These are phyloP conservation scores for Eurypyga helias DNA, from an alignment of 2,113 vertebrate species.

Conservation along the genomic window DNA sequence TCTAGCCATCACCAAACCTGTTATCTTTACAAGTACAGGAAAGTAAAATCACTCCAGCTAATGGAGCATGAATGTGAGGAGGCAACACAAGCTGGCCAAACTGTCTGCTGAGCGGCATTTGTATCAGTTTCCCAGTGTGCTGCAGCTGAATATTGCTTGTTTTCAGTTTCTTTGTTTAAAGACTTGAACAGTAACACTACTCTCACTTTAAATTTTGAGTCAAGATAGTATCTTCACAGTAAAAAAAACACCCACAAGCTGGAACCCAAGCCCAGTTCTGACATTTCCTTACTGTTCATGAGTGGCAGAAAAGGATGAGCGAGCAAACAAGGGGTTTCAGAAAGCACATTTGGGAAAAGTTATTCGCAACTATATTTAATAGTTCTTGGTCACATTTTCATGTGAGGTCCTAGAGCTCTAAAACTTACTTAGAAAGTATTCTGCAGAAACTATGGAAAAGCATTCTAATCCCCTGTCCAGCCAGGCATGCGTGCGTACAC, in stretches of 20 bases:
- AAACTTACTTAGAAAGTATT: neutral
- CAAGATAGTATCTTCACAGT: neutral
- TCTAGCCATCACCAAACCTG: neutral
- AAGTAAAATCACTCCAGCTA: neutral
- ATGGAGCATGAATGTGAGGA: neutral
- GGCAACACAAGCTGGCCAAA: neutral
- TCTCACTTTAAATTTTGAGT: neutral
- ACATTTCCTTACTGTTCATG: too few species aligned
- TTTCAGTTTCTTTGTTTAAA: neutral
- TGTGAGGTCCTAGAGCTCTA: neutral
- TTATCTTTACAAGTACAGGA: neutral
- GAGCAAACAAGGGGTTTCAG: neutral
- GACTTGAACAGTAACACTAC: neutral
- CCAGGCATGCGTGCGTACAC: neutral
- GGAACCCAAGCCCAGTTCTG: neutral
- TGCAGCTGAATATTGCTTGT: neutral
- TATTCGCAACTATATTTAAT: neutral
- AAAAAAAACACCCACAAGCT: neutral
- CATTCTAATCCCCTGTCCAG: neutral
- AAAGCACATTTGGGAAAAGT: neutral
- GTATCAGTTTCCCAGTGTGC: neutral
- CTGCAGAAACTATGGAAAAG: neutral
- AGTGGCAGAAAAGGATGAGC: accelerated
- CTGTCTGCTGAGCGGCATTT: neutral
- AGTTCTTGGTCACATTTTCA: neutral